Conservation (phyloP, 1,140 invertebrate genomes). For the Zaprionus camerounensis region DNA sequence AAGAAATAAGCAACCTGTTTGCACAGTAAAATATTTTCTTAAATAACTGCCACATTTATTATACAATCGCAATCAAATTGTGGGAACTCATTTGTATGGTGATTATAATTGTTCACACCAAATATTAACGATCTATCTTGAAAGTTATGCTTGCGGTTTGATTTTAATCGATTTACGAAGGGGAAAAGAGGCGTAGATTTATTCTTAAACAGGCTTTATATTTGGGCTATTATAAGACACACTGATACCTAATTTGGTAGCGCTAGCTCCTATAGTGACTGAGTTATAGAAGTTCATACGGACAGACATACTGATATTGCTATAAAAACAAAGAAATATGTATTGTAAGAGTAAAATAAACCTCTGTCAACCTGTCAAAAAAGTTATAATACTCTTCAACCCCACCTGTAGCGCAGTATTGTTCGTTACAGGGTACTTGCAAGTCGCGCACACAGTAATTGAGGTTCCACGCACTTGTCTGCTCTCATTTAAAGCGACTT, state of each 20-base stretch:
- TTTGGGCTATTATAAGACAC: neutral
- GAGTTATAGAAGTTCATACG: neutral
- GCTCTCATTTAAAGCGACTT: conserved; percentile 13
- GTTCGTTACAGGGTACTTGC: neutral
- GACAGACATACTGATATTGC: neutral
- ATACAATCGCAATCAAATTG: neutral
- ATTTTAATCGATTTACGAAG: too few species aligned
- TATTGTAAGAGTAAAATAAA: too few species aligned
- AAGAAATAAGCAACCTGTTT: too few species aligned
- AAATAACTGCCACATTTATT: neutral
- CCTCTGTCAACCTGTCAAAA: too few species aligned
- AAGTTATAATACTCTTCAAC: too few species aligned
- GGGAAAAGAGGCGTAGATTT: too few species aligned
- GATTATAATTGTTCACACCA: neutral
- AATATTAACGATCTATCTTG: neutral
- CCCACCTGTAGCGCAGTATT: neutral
- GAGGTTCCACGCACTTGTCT: neutral
- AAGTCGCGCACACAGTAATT: neutral
- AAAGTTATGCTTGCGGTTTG: neutral
- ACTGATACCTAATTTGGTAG: neutral
- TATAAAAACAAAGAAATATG: too few species aligned
- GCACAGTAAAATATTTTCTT: too few species aligned
- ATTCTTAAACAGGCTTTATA: neutral
- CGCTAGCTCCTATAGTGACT: neutral
- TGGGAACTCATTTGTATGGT: too few species aligned